A percentile compares a stretch with the other conserved stretches of the same genome.
Evolutionary conservation across 2,113 vertebrate species (phyloP).

Genomic region (Heterochromis multidens): DNA sequence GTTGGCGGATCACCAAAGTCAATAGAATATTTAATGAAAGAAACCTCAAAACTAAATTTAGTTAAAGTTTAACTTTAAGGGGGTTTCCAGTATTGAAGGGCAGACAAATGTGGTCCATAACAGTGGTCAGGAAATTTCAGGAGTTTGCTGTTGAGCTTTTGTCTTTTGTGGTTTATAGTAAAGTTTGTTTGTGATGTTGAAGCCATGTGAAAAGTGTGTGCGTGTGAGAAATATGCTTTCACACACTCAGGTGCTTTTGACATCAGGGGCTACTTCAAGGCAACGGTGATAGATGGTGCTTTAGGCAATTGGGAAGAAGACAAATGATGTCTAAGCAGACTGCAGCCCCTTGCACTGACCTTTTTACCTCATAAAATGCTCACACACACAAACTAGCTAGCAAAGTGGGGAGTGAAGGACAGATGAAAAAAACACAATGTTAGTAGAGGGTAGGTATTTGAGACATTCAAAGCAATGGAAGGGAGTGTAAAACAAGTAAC

Average conservation of each 20-base stretch:
- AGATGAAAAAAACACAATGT: neutral
- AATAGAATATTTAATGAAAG: neutral
- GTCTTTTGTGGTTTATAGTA: neutral
- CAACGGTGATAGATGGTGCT: slow-evolving; percentile 10
- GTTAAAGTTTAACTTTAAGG: too few relatives aligned
- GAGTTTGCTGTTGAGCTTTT: neutral
- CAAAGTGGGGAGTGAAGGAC: neutral
- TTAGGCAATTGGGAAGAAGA: neutral
- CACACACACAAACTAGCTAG: neutral
- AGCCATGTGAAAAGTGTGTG: neutral
- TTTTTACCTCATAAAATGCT: slow-evolving; percentile 22
- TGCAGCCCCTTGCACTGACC: neutral
- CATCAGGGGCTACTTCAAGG: neutral
- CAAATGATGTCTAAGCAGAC: slow-evolving; percentile 2
- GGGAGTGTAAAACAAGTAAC: neutral
- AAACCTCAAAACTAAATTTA: neutral
- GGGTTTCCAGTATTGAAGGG: neutral
- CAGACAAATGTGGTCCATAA: neutral
- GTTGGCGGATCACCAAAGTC: neutral
- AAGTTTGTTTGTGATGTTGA: neutral
- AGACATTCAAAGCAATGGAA: neutral
- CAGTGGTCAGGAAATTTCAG: neutral
- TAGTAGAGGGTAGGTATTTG: neutral
- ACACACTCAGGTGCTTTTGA: neutral
- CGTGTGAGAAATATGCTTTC: neutral